phyloP scores from a whole-genome alignment of 2,113 vertebrate species.

The Acrocephalus kingi region DNA sequence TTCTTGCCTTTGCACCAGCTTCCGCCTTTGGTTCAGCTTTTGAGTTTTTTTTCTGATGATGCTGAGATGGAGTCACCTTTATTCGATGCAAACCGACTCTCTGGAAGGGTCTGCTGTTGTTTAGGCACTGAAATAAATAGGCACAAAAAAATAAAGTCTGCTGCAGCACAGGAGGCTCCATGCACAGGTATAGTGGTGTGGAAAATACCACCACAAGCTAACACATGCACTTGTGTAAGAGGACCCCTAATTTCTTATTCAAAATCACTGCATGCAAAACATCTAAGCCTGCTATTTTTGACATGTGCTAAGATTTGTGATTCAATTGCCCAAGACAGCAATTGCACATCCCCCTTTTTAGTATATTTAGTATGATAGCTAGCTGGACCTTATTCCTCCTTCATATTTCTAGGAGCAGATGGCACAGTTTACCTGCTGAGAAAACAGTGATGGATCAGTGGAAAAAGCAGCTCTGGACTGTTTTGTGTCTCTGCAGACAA shows the following conservation, averaged over 20 bases:
- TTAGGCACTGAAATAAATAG: slow-evolving; percentile 68
- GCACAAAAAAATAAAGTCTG: background rate
- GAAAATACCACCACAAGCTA: background rate
- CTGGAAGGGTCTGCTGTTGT: slow-evolving; percentile 71
- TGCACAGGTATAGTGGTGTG: background rate
- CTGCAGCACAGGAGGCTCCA: background rate
- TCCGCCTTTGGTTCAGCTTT: slow-evolving; percentile 82
- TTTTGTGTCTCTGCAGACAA: background rate
- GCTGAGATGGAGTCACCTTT: slow-evolving; percentile 68
- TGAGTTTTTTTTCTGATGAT: slow-evolving; percentile 78
- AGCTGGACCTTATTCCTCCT: background rate
- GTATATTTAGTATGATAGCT: background rate
- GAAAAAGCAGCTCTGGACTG: background rate
- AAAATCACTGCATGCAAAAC: background rate
- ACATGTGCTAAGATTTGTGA: background rate
- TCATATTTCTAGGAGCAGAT: slow-evolving; percentile 12
- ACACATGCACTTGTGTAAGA: background rate
- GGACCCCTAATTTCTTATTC: background rate
- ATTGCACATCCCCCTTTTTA: background rate
- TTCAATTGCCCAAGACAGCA: background rate
- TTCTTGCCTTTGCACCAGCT: slow-evolving; percentile 71
- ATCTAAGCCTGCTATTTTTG: background rate
- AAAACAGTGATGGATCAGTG: background rate
- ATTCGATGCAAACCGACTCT: slow-evolving; percentile 71
- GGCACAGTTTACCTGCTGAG: slow-evolving; percentile 7